A percentile compares a stretch with the other conserved stretches of the same genome.
Evolutionary conservation across 2,113 vertebrate genomes (phyloP).

Genomic region (Herpetotheres cachinnans): DNA sequence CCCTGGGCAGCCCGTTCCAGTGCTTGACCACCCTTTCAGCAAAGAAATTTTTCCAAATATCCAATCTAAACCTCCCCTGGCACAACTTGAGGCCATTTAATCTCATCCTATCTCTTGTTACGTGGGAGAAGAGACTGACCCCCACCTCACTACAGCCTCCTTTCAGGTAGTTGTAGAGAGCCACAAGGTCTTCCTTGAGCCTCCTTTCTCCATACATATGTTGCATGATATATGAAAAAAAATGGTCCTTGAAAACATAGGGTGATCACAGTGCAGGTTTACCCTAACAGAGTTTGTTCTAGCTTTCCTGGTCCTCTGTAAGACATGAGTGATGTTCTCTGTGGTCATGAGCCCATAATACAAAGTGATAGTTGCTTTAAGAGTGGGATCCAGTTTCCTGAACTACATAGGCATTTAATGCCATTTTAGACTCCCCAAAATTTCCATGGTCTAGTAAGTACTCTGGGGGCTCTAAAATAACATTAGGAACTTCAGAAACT

Average conservation of each 20-base stretch:
- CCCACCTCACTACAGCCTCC: neutral
- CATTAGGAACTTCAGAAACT: neutral
- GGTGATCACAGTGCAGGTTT: neutral
- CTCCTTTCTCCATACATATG: neutral
- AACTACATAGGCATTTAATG: neutral
- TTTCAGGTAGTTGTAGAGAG: neutral
- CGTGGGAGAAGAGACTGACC: neutral
- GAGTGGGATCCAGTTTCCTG: neutral
- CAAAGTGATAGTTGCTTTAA: neutral
- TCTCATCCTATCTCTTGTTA: neutral
- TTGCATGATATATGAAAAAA: neutral
- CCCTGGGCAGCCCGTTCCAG: neutral
- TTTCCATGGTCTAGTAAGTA: neutral
- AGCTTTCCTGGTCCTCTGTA: neutral
- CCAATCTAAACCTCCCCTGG: neutral
- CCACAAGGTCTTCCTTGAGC: neutral
- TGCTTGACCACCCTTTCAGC: neutral
- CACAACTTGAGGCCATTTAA: neutral
- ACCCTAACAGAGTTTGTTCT: neutral
- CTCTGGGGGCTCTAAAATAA: neutral
- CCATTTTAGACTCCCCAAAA: neutral
- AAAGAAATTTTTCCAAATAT: neutral
- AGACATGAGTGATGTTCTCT: neutral
- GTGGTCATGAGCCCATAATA: neutral
- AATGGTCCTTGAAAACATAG: neutral